phyloP scores from a whole-genome alignment of 2,797 vertebrate species.

The Denticeps clupeoides region DNA sequence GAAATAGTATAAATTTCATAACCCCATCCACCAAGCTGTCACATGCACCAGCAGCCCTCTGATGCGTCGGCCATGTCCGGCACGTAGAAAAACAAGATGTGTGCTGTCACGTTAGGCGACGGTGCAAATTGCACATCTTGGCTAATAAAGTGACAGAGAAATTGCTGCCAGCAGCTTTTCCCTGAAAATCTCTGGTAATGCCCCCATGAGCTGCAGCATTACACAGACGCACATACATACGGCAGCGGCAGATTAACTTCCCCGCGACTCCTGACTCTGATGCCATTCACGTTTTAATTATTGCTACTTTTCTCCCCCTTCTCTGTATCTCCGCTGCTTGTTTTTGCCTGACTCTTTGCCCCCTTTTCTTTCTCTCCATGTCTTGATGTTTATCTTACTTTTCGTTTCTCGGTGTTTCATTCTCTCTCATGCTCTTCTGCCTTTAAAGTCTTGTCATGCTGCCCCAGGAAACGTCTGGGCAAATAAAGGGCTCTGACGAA shows the following conservation, averaged over 20 bases:
- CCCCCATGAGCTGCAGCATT: conserved; percentile 44
- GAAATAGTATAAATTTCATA: too few species aligned
- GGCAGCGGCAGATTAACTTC: conserved; percentile 39
- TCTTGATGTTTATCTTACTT: background rate
- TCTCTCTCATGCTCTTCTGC: background rate
- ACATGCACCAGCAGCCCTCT: too few species aligned
- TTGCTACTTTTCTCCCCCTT: background rate
- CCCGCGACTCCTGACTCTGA: background rate
- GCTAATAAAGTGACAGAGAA: conserved; percentile 48
- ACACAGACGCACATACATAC: conserved; percentile 38
- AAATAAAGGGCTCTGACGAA: too few species aligned
- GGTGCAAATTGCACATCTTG: conserved; percentile 40
- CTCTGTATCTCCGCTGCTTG: conserved; percentile 30
- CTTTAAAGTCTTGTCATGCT: background rate
- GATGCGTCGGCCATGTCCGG: background rate
- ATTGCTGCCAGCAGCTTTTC: conserved; percentile 46
- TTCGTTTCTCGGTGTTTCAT: background rate
- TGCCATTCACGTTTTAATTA: background rate
- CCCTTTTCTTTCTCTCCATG: background rate
- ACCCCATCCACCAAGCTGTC: too few species aligned
- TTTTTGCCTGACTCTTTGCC: conserved; percentile 18
- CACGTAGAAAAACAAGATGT: conserved; percentile 25
- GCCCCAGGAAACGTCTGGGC: too few species aligned
- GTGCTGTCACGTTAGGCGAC: conserved; percentile 41
- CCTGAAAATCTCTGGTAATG: conserved; percentile 49